Evolutionary conservation across 2,113 vertebrate genomes (phyloP).

Genomic region (Hystrix cristata): DNA sequence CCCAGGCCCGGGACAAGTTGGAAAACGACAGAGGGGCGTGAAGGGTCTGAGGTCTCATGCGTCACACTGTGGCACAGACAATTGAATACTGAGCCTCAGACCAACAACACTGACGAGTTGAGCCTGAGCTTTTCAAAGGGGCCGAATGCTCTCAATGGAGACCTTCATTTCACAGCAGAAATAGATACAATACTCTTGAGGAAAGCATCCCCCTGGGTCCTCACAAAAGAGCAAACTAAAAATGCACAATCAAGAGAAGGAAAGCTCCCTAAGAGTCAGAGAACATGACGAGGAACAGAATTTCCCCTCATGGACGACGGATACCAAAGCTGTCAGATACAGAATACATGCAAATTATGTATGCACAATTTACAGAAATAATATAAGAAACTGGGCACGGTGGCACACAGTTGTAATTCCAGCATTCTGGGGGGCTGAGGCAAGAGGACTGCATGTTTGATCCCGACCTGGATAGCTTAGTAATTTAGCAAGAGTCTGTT

Average conservation of each 20-base stretch:
- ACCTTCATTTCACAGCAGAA: background rate
- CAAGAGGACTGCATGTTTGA: background rate
- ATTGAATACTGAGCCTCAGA: background rate
- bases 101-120: background rate
- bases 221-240: background rate
- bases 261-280: background rate
- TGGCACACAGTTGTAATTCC: too few relatives aligned
- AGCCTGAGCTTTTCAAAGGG: background rate
- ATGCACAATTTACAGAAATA: slow-evolving; percentile 11
- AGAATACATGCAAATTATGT: background rate
- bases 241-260: background rate
- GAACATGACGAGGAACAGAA: background rate
- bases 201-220: background rate
- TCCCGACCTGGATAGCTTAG: background rate
- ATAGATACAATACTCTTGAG: background rate
- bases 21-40: background rate
- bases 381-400: background rate
- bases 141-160: background rate
- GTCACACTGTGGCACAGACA: background rate
- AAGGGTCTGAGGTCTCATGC: background rate
- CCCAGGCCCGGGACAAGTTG: background rate
- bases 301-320: background rate
- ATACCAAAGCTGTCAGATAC: background rate
- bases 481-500: background rate
- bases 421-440: background rate